Percentiles rank a stretch among this genome's conserved stretches.
These are phyloP conservation scores for Apoderus coryli DNA, from an alignment of 2,888 invertebrate species.

Conservation along the genomic window DNA sequence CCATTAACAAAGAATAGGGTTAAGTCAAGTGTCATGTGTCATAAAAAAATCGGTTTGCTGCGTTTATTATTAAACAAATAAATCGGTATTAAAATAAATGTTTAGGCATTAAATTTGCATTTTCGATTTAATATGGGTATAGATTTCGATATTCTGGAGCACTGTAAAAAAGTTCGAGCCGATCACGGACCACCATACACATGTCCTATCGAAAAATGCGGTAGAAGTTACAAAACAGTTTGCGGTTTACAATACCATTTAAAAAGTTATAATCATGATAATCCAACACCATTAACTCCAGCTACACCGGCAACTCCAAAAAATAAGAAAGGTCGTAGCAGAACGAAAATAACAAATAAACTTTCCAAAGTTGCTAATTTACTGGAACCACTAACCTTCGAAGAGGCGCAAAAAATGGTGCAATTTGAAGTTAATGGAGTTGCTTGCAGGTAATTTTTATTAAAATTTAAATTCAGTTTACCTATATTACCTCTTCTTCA, in stretches of 20 bases:
- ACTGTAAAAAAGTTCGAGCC: slow-evolving; percentile 67
- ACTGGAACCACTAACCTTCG: slow-evolving; percentile 63
- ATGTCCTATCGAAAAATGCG: slow-evolving; percentile 75
- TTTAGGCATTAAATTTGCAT: no score
- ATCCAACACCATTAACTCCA: slow-evolving; percentile 50
- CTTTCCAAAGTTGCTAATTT: slow-evolving; percentile 29
- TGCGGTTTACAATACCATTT: slow-evolving; percentile 77
- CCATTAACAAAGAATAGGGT: no score
- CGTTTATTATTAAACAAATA: no score
- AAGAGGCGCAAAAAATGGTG: slow-evolving; percentile 72
- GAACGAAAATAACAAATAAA: slow-evolving; percentile 8
- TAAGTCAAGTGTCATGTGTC: no score
- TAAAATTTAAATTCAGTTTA: no score
- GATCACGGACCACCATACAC: slow-evolving; percentile 73
- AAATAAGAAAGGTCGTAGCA: slow-evolving; percentile 41
- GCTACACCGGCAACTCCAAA: slow-evolving; percentile 39
- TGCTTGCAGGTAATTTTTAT: slow-evolving; percentile 18
- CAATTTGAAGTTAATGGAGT: slow-evolving; percentile 73
- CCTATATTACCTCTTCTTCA: no score
- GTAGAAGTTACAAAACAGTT: slow-evolving; percentile 73
- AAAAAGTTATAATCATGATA: slow-evolving; percentile 73
- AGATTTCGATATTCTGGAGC: slow-evolving; percentile 76
- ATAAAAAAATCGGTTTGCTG: no score
- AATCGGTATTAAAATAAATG: no score
- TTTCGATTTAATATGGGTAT: slow-evolving; percentile 46